A percentile compares a stretch with the other conserved stretches of the same genome.
Evolutionary conservation across 2,888 invertebrate genomes (phyloP).

Genomic region (Parelbella ahira): DNA sequence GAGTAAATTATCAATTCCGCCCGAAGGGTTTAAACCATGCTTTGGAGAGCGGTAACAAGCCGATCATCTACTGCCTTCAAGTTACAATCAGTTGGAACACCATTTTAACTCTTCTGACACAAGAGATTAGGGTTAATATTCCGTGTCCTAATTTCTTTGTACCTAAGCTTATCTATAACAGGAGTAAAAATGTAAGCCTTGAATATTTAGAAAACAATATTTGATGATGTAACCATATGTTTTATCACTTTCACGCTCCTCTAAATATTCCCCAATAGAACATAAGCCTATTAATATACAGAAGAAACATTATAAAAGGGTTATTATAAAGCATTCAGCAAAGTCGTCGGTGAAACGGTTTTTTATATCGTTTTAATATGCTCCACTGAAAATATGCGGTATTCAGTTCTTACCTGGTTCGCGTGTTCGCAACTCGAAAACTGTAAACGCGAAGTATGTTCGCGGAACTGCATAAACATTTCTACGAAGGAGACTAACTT

Average conservation of each 20-base stretch:
- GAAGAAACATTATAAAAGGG: no score
- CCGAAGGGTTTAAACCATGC: conserved; percentile 65
- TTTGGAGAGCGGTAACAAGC: conserved; percentile 72
- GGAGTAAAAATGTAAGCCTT: conserved; percentile 4
- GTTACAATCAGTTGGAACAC: conserved; percentile 37
- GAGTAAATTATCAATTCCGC: conserved; percentile 79
- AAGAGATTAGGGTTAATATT: conserved; percentile 9
- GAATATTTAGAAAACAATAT: no score
- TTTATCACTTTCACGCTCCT: no score
- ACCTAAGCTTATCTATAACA: background rate
- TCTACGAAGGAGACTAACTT: conserved; percentile 38
- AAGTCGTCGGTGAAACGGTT: no score
- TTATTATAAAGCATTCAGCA: no score
- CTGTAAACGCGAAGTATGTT: conserved; percentile 40
- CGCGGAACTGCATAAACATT: conserved; percentile 44
- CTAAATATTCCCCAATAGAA: no score
- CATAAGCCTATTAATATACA: no score
- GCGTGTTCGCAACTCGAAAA: conserved; percentile 43
- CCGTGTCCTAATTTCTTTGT: no score
- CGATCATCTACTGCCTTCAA: conserved; percentile 52
- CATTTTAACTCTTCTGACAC: conserved; percentile 43
- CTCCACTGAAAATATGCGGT: conserved; percentile 18
- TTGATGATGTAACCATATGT: no score
- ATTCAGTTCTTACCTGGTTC: conserved; percentile 24
- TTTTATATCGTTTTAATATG: conserved; percentile 12